A percentile compares a stretch with the other conserved stretches of the same genome.
These are phyloP conservation scores for Slavum lentiscoides DNA, from an alignment of 2,888 invertebrate genomes.

Conservation along the genomic window DNA sequence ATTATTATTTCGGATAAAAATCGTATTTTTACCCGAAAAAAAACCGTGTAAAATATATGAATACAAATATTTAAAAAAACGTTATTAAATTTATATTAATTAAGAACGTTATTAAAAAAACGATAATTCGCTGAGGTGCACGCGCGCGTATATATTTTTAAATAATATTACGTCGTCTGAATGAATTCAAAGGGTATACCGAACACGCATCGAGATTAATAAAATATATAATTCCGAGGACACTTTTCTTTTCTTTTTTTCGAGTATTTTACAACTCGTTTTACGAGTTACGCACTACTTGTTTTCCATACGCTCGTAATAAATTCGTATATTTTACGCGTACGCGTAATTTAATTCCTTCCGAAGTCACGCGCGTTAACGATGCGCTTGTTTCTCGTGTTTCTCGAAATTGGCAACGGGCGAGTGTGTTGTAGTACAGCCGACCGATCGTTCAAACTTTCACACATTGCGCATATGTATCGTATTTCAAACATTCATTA, in stretches of 20 bases:
- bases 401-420: constrained; percentile 19
- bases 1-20: too few relatives aligned
- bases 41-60: too few relatives aligned
- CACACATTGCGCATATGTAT: not conserved
- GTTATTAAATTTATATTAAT: too few relatives aligned
- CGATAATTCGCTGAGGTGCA: too few relatives aligned
- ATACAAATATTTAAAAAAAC: too few relatives aligned
- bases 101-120: too few relatives aligned
- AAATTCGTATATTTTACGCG: not conserved
- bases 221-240: not conserved
- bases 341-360: constrained; percentile 25
- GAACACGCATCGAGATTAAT: not conserved
- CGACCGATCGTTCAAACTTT: constrained; percentile 18
- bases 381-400: constrained; percentile 22
- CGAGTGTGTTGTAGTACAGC: too few relatives aligned
- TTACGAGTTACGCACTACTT: not conserved
- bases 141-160: too few relatives aligned
- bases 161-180: not conserved
- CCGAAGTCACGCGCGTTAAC: constrained; percentile 9
- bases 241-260: constrained; percentile 1
- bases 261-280: not conserved
- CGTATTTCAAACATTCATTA: constrained; percentile 31
- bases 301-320: not conserved
- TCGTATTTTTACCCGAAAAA: too few relatives aligned
- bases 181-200: not conserved